Conservation (phyloP, 2,797 vertebrate species). For the Cryptoblepharus egeriae region DNA sequence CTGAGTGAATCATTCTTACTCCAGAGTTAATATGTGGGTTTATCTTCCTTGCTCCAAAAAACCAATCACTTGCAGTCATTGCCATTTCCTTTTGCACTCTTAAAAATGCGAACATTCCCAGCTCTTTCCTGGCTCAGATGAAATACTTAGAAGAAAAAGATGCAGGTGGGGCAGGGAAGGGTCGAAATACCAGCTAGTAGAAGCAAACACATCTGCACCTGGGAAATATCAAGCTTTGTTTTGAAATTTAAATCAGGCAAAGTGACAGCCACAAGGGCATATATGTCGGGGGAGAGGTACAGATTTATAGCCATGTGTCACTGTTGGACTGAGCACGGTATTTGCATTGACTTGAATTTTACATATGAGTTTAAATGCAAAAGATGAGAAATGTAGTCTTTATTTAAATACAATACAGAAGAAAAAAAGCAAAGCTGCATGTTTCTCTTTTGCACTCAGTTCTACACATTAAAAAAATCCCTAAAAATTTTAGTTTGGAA, state of each 20-base stretch:
- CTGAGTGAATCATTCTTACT: background rate
- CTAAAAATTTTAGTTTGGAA: background rate
- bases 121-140: background rate
- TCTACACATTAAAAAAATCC: background rate
- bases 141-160: slow-evolving; percentile 47
- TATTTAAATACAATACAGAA: slow-evolving; percentile 21
- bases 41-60: background rate
- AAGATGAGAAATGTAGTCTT: slow-evolving; percentile 27
- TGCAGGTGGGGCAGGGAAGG: slow-evolving; percentile 64
- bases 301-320: slow-evolving; percentile 69
- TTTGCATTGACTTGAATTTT: slow-evolving; percentile 65
- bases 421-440: background rate
- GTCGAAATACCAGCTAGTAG: slow-evolving; percentile 43
- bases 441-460: background rate
- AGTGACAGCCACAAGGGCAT: slow-evolving; percentile 63
- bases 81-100: accelerated
- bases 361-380: slow-evolving; percentile 63
- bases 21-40: background rate
- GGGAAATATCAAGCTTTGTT: slow-evolving; percentile 67
- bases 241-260: slow-evolving; percentile 60
- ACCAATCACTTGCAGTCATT: background rate
- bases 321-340: slow-evolving; percentile 49
- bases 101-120: slow-evolving; percentile 8
- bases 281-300: slow-evolving; percentile 36
- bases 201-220: slow-evolving; percentile 57